Evolutionary conservation across 2,113 vertebrate genomes (phyloP), one percentile per base, ranked within the genome.

Genomic region (Boulengerochromis microlepis): DNA sequence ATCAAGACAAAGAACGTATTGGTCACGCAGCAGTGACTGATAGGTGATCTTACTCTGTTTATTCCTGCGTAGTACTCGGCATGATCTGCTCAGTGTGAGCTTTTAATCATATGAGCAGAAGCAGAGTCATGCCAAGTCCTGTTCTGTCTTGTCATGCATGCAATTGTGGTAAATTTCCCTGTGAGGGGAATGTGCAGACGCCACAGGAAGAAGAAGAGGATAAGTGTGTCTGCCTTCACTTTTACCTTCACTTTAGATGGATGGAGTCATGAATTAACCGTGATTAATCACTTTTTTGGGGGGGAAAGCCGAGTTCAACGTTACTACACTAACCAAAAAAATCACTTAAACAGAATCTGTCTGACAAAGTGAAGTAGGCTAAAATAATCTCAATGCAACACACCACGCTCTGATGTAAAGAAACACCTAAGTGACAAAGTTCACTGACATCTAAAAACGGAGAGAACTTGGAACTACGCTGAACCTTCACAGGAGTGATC

Each of bases 51-150:
- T 9, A 2, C 11, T 66, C 29, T 10, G 8, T 61, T 31, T 82
- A 5, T 69, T 69, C 18, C 22, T 81, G 64, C 6, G 29, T 33
- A 56, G 33, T 16, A 57, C 18, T 81, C 10, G 45, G 53, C 16
- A 9, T n/a, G 12, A 52, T 80, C 29, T 29, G 45, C 19, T 82
- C 66, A 86, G 53, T 80, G 90, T 24, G 81, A 88, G 53, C 24
- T 24, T 84, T 33, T 40, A 69, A 69, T 69, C n/a, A 40, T 69
- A 69, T 40, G 35, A 69, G 35, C 3, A 69, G 35, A 69, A 69
- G 64, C 64, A 40, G 35, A 69, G 35, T 69, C 35, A 40, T 69
- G 35, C n/a, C 35, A 40, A 69, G 64, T 69, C 64, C 35, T 69
- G 64, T 69, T 38, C 64, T 69, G 64, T 40, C 64, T 69, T 15